These are phyloP conservation scores for Ariolimax columbianus DNA, from an alignment of 2,888 invertebrate species.

Conservation along the genomic window DNA sequence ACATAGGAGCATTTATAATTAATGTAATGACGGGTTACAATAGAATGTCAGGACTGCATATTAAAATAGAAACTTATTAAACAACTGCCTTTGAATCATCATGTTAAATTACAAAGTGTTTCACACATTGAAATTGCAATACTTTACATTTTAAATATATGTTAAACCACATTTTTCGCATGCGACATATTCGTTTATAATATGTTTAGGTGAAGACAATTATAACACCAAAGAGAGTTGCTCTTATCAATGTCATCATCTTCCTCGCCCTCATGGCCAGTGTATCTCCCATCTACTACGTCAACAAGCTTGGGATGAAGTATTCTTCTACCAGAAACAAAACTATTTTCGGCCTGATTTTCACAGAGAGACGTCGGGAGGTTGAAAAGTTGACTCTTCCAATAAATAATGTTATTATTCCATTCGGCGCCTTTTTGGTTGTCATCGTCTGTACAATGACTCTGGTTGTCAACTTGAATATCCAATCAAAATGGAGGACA, in stretches of 20 bases:
- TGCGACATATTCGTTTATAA: neutral
- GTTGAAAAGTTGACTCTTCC: neutral
- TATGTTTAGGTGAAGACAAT: conserved; percentile 11
- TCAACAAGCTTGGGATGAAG: neutral
- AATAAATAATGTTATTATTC: neutral
- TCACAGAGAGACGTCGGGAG: neutral
- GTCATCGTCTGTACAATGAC: conserved; percentile 1
- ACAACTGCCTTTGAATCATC: too few relatives aligned
- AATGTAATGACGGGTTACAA: too few relatives aligned
- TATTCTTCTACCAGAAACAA: neutral
- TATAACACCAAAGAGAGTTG: conserved; percentile 11
- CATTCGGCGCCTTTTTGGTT: neutral
- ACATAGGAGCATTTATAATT: too few relatives aligned
- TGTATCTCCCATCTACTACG: neutral
- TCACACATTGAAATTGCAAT: too few relatives aligned
- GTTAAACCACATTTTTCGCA: too few relatives aligned
- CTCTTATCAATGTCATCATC: neutral
- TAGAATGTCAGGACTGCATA: too few relatives aligned
- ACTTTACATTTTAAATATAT: too few relatives aligned
- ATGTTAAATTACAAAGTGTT: too few relatives aligned
- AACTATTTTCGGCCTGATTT: conserved; percentile 3
- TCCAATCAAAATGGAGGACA: conserved; percentile 12
- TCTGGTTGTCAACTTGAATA: neutral
- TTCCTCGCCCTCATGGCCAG: neutral
- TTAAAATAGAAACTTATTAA: too few relatives aligned